Evolutionary conservation across 1,140 invertebrate genomes (phyloP), one percentile per base, ranked within the genome.

Genomic region (Dendrolimus kikuchii): DNA sequence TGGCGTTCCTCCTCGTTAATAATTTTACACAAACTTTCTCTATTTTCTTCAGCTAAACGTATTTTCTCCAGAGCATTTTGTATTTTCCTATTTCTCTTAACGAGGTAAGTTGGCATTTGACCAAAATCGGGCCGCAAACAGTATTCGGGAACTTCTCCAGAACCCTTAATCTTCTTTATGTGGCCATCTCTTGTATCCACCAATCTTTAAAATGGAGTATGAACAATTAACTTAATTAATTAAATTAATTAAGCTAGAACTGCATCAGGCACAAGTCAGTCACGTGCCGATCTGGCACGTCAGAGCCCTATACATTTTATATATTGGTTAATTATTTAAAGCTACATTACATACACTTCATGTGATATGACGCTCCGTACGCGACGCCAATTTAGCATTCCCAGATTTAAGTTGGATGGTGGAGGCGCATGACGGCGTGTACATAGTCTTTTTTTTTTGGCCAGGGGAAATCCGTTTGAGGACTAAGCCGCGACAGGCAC

Each of bases 141-240:
- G 52, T 69, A 83, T 55, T 86, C 80, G 1, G 81, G 83, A 5
- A 86, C 77, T 62, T 84, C 81, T 2, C 83, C 83, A 5, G 83
- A 86, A 44, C 80, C 80, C 50, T 87, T 83, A 37, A 87, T 78
- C 51, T 74, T 85, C 58, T 86, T 84, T 45, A 71, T 77, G 48
- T 85, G 83, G 1, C 78, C 83, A 49, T 88, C 74, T 67, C 84
- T 74, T 2, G 77, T 87, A 47, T 83, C 84, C 5, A 89, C 88
- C 38, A 79, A 53, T 39, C 80, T 78, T 45, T 53, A 50, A 51
- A 48, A 10, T 39, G 40, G 6, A 53, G 9, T 41, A 45, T 48
- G 8, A 49, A 3, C 4, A 5, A 46, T 55, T 37, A 58, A 54
- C 46, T 9, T 46, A 53, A 57, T 45, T 49, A 49, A 40, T 4